These are phyloP conservation scores for Telenomus remus DNA, from an alignment of 1,140 invertebrate species.

Conservation along the genomic window DNA sequence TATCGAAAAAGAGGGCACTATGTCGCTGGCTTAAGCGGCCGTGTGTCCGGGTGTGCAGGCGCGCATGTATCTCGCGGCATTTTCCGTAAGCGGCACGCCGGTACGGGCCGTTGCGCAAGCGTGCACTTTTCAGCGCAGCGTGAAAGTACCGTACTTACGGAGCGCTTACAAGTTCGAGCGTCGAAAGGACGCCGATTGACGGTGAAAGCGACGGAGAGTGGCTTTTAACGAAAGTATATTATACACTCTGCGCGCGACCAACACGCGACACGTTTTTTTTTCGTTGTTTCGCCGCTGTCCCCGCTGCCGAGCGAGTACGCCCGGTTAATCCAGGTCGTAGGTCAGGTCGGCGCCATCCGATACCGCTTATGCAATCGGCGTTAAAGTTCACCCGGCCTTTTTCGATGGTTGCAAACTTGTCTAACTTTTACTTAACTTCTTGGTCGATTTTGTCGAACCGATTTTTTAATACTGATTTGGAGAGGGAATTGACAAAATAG, in stretches of 20 bases:
- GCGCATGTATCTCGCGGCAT: constrained; percentile 36
- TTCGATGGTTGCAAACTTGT: neutral
- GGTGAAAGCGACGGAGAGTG: constrained; percentile 49
- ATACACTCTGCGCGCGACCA: constrained; percentile 2
- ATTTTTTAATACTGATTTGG: too few relatives aligned
- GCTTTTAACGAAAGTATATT: constrained; percentile 42
- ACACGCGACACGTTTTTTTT: neutral
- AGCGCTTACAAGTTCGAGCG: constrained; percentile 39
- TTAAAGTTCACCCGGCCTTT: constrained; percentile 1
- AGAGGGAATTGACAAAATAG: too few relatives aligned
- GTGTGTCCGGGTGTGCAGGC: constrained; percentile 9
- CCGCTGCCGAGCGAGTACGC: neutral
- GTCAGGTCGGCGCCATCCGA: neutral
- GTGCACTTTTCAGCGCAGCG: constrained; percentile 35
- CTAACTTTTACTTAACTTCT: neutral
- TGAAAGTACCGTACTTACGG: constrained; percentile 49
- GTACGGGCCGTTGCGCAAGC: constrained; percentile 52
- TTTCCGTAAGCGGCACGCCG: constrained; percentile 35
- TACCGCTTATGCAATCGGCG: neutral
- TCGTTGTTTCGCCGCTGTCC: neutral
- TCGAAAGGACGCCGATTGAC: constrained; percentile 38
- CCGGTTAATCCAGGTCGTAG: constrained; percentile 5
- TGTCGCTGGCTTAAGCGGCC: constrained; percentile 39
- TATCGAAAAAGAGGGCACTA: constrained; percentile 55
- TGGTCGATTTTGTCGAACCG: too few relatives aligned